Base-by-base conservation (phyloP, 2,888 invertebrate species). In the Hirtodrosophila duncani region DNA sequence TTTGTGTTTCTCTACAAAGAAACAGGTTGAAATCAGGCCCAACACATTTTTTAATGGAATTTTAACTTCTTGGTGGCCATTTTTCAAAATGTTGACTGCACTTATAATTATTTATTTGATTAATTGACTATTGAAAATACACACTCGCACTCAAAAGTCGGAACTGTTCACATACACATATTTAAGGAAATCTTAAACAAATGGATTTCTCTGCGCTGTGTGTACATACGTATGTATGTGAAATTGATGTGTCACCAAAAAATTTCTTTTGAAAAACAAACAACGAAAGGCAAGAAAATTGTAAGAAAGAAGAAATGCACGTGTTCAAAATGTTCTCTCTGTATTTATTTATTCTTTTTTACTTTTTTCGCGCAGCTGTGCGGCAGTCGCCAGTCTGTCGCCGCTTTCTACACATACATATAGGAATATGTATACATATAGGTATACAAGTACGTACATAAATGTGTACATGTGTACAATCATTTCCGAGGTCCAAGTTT, bases 311-410 rank as follows among this genome's bases (percentile, higher is more conserved):
- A 71, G 71, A 72, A 72, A 72, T 72, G 71, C 71, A 72, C 71
- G 71, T 72, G 71, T 72, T 72, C 79, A 71, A 75, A 72, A 72
- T 72, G 79, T 78, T 71, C 74, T 71, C 74, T 71, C 53, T 66
- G 69, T 77, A 65, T 45, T 66, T 49, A 23, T 57, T 49, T 63
- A 50, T 63, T 66, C 17, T 29, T 42, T 33, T 26, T 10, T 24
- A 53, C 49, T 44, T 61, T 67, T 74, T 72, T 67, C 75, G 75
- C 79, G 75, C 72, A 72, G 72, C 72, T 72, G 72, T 79, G 72
- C 72, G 79, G 63, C 72, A 72, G 79, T 78, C 72, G 79, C 70
- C 67, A 67, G 18, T 45, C 38, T 39, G 71, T 79, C 72, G 71
- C 71, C 64, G 79, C 71, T 78, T 75, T 74, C 68, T 69, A 74